Base-by-base conservation (phyloP, 2,797 vertebrate genomes). In the Neosilurus mollespiculum region DNA sequence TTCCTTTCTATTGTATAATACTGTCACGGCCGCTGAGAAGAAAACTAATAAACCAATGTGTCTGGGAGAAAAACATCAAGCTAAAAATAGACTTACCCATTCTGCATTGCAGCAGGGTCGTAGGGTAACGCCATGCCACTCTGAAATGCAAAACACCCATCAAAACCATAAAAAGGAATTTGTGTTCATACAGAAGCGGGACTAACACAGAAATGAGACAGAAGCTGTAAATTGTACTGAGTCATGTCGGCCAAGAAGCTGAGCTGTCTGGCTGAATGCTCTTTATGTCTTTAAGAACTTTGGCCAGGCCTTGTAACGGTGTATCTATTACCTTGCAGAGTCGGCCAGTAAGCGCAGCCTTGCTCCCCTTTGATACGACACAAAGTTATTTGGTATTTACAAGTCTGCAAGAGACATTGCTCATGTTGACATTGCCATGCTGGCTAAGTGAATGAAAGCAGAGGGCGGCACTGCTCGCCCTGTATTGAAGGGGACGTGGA, bases 91-190 rank as follows among this genome's bases (percentile, higher is more conserved):
- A 93, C 97, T 94, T 95, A 99, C 98, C 97, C 98, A 82, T 99
- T 99, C 94, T 99, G 98, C 95, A 99, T 97, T 87, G 96, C 95
- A 86, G 97, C 94, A 85, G 98, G 98, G 90, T 99, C 98, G 4
- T 99, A 99, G 80, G 97, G 97, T 94, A 99, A 92, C 22, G 98
- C 95, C 97, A 99, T 98, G 89, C 97, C 96, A 93, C 96, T 96
- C 98, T 99, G 92, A 80, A 91, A 90, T 34, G 65, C 70, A 83
- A 88, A 79, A 85, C 20, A 77, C 51, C 84, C 54, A 83, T 69
- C 18, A 83, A 37, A 84, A 67, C 78, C 14, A 87, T 81, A 16
- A 87, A 71, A 56, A 56, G 64, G 58, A 18, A 51, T 70, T 53
- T 10, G 10, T 24, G 37, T 66, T 69, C 59, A 73, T 20, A 43